These are phyloP conservation scores for Amorpha juglandis DNA, from an alignment of 2,888 invertebrate genomes.

Conservation along the genomic window DNA sequence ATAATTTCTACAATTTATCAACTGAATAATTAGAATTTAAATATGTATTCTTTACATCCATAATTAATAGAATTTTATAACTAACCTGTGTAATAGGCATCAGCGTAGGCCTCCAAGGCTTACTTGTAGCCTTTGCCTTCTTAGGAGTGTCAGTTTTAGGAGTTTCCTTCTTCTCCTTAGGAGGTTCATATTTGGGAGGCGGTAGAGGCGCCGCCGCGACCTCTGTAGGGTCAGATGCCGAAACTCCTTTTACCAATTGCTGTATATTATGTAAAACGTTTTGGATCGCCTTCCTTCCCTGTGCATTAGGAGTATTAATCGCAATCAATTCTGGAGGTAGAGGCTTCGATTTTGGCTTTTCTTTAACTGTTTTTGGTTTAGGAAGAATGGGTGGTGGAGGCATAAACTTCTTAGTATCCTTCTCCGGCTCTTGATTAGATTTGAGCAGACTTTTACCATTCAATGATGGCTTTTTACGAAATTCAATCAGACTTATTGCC, in stretches of 20 bases:
- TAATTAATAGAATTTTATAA: slow-evolving; percentile 24
- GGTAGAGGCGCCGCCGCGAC: slow-evolving; percentile 70
- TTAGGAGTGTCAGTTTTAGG: slow-evolving; percentile 62
- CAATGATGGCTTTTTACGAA: slow-evolving; percentile 70
- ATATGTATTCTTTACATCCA: not conserved
- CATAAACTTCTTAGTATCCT: slow-evolving; percentile 64
- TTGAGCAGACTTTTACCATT: slow-evolving; percentile 78
- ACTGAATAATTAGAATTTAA: not conserved
- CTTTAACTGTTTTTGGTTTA: slow-evolving; percentile 59
- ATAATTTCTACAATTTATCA: too few species aligned
- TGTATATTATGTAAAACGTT: slow-evolving; percentile 79
- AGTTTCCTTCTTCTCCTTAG: slow-evolving; percentile 66
- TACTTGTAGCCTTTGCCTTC: slow-evolving; percentile 81
- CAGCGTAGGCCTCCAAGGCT: slow-evolving; percentile 89
- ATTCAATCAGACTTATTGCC: slow-evolving; percentile 71
- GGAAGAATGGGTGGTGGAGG: slow-evolving; percentile 68
- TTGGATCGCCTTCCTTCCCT: slow-evolving; percentile 75
- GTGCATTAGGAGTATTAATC: slow-evolving; percentile 79
- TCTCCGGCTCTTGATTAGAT: slow-evolving; percentile 64
- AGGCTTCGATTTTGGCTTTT: slow-evolving; percentile 65
- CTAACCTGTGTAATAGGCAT: slow-evolving; percentile 86
- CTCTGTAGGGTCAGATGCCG: slow-evolving; percentile 75
- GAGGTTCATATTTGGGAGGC: slow-evolving; percentile 53
- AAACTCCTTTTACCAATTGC: slow-evolving; percentile 77
- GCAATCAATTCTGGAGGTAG: slow-evolving; percentile 85